Percentiles rank a stretch among this genome's conserved stretches.
phyloP scores from a whole-genome alignment of 2,797 vertebrate genomes.

The Paedocypris micromegethes region DNA sequence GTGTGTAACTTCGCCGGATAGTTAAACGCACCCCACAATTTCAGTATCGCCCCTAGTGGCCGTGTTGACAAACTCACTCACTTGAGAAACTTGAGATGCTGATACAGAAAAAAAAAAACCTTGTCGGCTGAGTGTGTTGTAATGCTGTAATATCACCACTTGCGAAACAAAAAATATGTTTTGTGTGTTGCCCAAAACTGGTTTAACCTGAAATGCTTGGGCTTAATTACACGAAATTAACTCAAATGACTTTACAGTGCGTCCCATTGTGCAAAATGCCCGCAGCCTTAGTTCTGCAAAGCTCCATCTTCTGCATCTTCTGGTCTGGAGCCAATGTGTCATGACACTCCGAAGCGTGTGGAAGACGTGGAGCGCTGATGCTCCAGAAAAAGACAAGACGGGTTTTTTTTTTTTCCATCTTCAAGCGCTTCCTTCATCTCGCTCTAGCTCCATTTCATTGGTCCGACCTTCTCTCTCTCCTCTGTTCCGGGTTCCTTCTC shows the following conservation, averaged over 20 bases:
- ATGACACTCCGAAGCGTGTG: slow-evolving; percentile 53
- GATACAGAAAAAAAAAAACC: too few relatives aligned
- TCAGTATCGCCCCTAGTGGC: too few relatives aligned
- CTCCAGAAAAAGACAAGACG: slow-evolving; percentile 47
- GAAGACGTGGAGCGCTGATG: slow-evolving; percentile 18
- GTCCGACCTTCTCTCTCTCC: neutral
- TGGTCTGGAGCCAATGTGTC: slow-evolving; percentile 53
- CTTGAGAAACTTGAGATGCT: too few relatives aligned
- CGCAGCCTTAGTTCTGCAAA: slow-evolving; percentile 31
- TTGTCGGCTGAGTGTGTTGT: too few relatives aligned
- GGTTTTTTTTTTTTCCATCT: neutral
- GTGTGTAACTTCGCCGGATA: too few relatives aligned
- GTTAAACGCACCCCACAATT: too few relatives aligned
- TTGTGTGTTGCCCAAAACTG: too few relatives aligned
- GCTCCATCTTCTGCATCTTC: slow-evolving; percentile 38
- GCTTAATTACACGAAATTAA: slow-evolving; percentile 43
- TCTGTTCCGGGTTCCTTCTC: neutral
- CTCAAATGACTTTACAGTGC: slow-evolving; percentile 40
- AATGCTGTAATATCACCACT: too few relatives aligned
- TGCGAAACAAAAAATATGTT: too few relatives aligned
- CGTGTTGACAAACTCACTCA: too few relatives aligned
- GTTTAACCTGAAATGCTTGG: too few relatives aligned
- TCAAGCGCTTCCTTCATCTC: neutral
- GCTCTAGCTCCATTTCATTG: neutral
- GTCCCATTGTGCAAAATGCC: slow-evolving; percentile 28